These are phyloP conservation scores for Erinaceus europaeus DNA, from an alignment of 2,113 vertebrate genomes.

Conservation along the genomic window DNA sequence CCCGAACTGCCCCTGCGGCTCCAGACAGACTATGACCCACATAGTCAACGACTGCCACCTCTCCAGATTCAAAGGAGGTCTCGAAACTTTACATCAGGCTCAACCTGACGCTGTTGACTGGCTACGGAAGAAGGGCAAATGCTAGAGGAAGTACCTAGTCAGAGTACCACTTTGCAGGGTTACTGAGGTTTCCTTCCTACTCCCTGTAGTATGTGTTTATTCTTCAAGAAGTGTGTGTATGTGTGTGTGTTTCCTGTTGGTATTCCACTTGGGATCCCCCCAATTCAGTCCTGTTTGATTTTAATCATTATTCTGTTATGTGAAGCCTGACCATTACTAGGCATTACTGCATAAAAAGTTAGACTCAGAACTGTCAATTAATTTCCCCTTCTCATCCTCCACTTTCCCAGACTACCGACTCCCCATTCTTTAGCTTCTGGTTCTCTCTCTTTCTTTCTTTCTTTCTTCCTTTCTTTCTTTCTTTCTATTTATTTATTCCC, in stretches of 20 bases:
- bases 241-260: neutral
- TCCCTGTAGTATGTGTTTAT: neutral
- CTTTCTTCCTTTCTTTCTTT: neutral
- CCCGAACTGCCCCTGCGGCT: too few species aligned
- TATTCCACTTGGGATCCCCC: conserved; percentile 18
- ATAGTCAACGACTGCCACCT: too few species aligned
- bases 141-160: conserved; percentile 14
- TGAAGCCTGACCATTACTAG: conserved; percentile 11
- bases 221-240: conserved; percentile 21
- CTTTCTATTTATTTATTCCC: neutral
- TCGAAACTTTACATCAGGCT: too few species aligned
- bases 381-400: neutral
- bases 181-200: neutral
- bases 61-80: too few species aligned
- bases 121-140: too few species aligned
- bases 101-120: too few species aligned
- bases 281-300: neutral
- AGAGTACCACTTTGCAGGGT: neutral
- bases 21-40: too few species aligned
- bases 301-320: conserved; percentile 10
- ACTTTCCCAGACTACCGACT: neutral
- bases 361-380: neutral
- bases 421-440: neutral
- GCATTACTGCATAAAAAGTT: neutral
- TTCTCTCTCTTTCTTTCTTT: neutral